Conservation (phyloP, 2,113 vertebrate genomes). For the Holacanthus passer region DNA sequence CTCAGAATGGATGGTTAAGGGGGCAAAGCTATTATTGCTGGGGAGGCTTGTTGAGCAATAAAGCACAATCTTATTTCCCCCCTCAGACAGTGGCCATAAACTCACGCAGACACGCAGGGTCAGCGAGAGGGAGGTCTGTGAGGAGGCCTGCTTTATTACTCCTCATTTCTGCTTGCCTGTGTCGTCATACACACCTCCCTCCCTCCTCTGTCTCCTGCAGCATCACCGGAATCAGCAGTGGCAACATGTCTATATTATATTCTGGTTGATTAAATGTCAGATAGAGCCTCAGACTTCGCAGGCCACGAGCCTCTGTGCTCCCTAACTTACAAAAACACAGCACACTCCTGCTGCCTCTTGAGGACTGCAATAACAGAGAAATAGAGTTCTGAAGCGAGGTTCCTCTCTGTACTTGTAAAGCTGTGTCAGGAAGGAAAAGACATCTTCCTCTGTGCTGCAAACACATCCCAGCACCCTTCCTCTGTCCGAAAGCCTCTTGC, state of each 20-base stretch:
- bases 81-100: conserved; percentile 76
- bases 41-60: conserved; percentile 79
- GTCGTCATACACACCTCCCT: conserved; percentile 37
- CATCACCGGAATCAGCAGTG: conserved; percentile 61
- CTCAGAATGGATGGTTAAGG: conserved; percentile 54
- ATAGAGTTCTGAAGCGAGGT: conserved; percentile 31
- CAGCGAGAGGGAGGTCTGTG: conserved; percentile 45
- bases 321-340: conserved; percentile 23
- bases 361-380: conserved; percentile 41
- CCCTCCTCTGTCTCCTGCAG: conserved; percentile 54
- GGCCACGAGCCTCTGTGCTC: conserved; percentile 21
- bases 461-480: conserved; percentile 43
- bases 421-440: conserved; percentile 20
- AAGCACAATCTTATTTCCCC: conserved; percentile 78
- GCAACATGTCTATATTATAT: conserved; percentile 58
- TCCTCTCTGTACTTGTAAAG: conserved; percentile 32
- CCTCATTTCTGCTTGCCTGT: conserved; percentile 31
- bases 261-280: conserved; percentile 73
- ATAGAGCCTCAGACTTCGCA: conserved; percentile 29
- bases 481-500: conserved; percentile 53
- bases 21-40: conserved; percentile 71
- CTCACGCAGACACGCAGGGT: conserved; percentile 69
- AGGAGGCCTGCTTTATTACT: conserved; percentile 68
- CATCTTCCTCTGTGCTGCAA: conserved; percentile 37
- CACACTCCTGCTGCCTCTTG: conserved; percentile 11